These are phyloP conservation scores for Synaphobranchus kaupii DNA, from an alignment of 2,797 vertebrate species.

Conservation along the genomic window DNA sequence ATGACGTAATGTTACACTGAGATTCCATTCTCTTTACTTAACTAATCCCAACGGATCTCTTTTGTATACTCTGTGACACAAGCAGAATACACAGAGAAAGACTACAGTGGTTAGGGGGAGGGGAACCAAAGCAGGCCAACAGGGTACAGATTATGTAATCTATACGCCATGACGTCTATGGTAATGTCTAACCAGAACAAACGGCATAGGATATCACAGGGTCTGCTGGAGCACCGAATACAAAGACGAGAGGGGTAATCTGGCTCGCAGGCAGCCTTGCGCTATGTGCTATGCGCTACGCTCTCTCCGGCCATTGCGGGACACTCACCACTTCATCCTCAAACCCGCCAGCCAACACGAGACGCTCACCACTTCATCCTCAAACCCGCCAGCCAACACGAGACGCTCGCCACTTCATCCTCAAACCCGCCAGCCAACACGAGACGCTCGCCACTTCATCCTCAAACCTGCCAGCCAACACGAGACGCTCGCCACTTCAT, in stretches of 20 bases:
- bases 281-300: not conserved
- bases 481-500: slow-evolving; percentile 62
- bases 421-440: slow-evolving; percentile 97
- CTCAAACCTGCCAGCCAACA: slow-evolving; percentile 95
- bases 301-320: not conserved
- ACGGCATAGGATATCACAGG: slow-evolving; percentile 27
- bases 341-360: slow-evolving; percentile 96
- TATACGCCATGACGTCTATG: slow-evolving; percentile 24
- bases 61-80: not conserved
- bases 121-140: not conserved
- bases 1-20: not conserved
- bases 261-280: not conserved
- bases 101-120: slow-evolving; percentile 12
- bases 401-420: slow-evolving; percentile 92
- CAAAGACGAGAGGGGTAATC: not conserved
- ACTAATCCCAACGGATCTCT: not conserved
- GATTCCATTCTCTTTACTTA: slow-evolving; percentile 11
- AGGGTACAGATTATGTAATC: slow-evolving; percentile 9
- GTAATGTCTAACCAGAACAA: slow-evolving; percentile 32
- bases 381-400: not conserved
- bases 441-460: slow-evolving; percentile 96
- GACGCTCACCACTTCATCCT: slow-evolving; percentile 30
- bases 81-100: not conserved
- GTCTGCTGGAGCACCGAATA: not conserved
- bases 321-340: slow-evolving; percentile 96